These are phyloP conservation scores for Telmatochromis sp. DNA, from an alignment of 2,113 vertebrate genomes.

Conservation along the genomic window DNA sequence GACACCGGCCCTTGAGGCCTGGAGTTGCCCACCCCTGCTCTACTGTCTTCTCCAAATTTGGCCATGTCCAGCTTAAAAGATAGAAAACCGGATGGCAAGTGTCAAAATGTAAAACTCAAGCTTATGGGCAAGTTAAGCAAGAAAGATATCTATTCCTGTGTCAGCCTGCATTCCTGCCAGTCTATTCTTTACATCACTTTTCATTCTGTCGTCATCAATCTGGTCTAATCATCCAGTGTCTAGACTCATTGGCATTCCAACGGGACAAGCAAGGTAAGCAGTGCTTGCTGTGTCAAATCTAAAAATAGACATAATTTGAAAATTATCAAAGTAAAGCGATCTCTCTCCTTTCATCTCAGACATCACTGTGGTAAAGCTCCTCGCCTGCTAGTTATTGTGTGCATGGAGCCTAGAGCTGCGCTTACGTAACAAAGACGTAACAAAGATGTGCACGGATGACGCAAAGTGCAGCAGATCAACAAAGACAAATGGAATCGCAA, in stretches of 20 bases:
- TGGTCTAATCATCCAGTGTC: background rate
- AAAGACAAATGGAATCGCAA: background rate
- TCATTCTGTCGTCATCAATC: background rate
- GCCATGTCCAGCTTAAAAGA: background rate
- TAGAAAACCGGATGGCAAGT: background rate
- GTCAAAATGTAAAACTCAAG: background rate
- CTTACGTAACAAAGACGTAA: background rate
- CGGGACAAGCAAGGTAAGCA: background rate
- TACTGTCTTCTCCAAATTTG: background rate
- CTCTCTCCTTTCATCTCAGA: background rate
- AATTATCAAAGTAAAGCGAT: background rate
- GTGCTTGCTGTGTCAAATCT: background rate
- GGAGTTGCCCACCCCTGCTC: no score
- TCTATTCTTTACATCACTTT: background rate
- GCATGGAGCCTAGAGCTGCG: accelerated
- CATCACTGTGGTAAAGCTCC: background rate
- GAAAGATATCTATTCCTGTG: background rate
- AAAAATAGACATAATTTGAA: background rate
- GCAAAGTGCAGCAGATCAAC: background rate
- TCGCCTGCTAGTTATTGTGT: background rate
- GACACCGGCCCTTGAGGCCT: no score
- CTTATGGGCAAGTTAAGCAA: background rate
- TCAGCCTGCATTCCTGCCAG: background rate
- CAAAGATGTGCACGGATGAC: background rate
- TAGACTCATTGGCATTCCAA: background rate